Conservation (phyloP, 1,140 invertebrate genomes). For the Meloidogyne chitwoodi region DNA sequence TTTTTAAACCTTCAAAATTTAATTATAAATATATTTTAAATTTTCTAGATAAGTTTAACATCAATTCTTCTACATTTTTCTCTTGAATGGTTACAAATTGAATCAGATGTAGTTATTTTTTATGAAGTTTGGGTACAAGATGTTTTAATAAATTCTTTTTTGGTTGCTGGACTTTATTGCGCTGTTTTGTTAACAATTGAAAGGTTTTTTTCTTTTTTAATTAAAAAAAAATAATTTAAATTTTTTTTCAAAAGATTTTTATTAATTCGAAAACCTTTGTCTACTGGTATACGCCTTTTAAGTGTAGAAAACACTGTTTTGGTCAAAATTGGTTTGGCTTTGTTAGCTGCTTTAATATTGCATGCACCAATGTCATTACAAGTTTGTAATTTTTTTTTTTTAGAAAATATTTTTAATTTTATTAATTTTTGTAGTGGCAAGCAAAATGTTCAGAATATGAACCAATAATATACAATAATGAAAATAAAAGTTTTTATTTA, state of each 20-base stretch:
- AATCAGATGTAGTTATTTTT: conserved; percentile 31
- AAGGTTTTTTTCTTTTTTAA: conserved; percentile 23
- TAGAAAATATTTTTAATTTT: too few species aligned
- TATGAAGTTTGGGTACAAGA: conserved; percentile 43
- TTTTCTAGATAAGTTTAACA: conserved; percentile 37
- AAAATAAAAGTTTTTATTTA: conserved; percentile 7
- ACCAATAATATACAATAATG: neutral
- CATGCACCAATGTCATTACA: conserved; percentile 52
- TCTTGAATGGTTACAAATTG: conserved; percentile 31
- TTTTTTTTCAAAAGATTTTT: conserved; percentile 30
- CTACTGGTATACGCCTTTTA: conserved; percentile 35
- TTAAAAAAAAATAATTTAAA: neutral
- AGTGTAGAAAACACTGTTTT: conserved; percentile 44
- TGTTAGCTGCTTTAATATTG: conserved; percentile 46
- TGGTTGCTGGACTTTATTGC: conserved; percentile 57
- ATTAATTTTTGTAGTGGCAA: neutral
- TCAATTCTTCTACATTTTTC: conserved; percentile 50
- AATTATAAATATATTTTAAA: conserved; percentile 10
- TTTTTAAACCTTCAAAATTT: too few species aligned
- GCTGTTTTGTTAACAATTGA: conserved; percentile 57
- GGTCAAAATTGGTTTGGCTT: conserved; percentile 36
- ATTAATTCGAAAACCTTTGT: conserved; percentile 42
- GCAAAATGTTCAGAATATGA: neutral
- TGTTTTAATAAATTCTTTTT: conserved; percentile 54
- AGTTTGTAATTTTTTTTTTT: neutral